Evolutionary conservation across 2,888 invertebrate species (phyloP).

Genomic region (Drosophila barbarae): DNA sequence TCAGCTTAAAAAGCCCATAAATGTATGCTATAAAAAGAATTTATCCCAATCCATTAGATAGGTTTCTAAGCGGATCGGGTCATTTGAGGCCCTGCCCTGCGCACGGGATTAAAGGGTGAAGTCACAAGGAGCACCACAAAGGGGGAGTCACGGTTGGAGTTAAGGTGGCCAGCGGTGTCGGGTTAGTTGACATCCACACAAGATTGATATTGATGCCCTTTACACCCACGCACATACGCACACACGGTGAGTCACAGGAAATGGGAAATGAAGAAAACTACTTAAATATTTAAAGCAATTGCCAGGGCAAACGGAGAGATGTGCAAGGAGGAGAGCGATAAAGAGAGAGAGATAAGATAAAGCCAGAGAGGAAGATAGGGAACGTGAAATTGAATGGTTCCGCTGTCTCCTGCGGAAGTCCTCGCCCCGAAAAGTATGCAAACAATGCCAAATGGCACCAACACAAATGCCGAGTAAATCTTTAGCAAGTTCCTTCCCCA

Average conservation of each 20-base stretch:
- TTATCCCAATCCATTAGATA: not conserved
- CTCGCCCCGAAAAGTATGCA: constrained; percentile 30
- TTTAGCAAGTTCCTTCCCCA: constrained; percentile 23
- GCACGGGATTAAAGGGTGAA: constrained; percentile 26
- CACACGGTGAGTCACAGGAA: constrained; percentile 33
- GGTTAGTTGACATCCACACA: constrained; percentile 31
- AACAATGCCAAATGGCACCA: constrained; percentile 41
- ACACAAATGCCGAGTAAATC: constrained; percentile 33
- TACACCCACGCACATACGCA: constrained; percentile 12
- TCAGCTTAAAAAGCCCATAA: not conserved
- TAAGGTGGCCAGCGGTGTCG: not conserved
- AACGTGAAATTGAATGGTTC: constrained; percentile 26
- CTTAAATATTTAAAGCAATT: constrained; percentile 70
- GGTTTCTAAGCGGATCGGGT: not conserved
- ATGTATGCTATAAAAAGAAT: not conserved
- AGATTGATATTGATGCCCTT: constrained; percentile 38
- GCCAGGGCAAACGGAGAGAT: constrained; percentile 30
- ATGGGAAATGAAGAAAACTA: constrained; percentile 59
- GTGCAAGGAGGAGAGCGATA: constrained; percentile 1
- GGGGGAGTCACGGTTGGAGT: not conserved
- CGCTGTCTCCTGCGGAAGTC: constrained; percentile 20
- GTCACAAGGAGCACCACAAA: constrained; percentile 8
- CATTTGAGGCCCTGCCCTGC: constrained; percentile 10
- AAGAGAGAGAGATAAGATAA: not conserved
- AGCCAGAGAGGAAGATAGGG: not conserved